These are phyloP conservation scores for Tenthredo amoena DNA, from an alignment of 2,888 invertebrate species.

Conservation along the genomic window DNA sequence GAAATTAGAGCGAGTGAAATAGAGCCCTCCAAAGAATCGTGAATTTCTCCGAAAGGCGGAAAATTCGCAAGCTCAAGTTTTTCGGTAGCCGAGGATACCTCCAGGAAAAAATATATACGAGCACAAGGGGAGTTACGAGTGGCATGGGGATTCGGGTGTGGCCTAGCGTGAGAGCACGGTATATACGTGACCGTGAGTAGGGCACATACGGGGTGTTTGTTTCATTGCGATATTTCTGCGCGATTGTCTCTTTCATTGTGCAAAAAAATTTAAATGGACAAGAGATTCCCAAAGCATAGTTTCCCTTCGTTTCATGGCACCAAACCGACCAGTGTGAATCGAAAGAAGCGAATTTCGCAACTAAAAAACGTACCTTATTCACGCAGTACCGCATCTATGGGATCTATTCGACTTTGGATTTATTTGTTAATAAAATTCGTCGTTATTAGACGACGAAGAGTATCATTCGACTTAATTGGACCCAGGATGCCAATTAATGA, in stretches of 20 bases:
- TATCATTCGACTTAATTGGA: background rate
- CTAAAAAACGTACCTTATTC: background rate
- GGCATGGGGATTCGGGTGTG: slow-evolving; percentile 36
- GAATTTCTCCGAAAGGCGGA: background rate
- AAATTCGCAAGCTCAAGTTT: slow-evolving; percentile 15
- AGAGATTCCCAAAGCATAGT: background rate
- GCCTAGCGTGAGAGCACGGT: background rate
- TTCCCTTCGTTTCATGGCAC: background rate
- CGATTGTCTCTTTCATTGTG: background rate
- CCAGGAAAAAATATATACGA: slow-evolving; percentile 4
- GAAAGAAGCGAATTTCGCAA: background rate
- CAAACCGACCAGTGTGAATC: background rate
- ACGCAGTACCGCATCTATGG: background rate
- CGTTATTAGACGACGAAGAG: background rate
- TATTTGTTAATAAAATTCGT: background rate
- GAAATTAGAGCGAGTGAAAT: background rate
- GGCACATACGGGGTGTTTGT: background rate
- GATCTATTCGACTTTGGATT: background rate
- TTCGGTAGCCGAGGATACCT: background rate
- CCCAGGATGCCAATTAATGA: slow-evolving; percentile 2
- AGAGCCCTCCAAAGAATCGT: slow-evolving; percentile 20
- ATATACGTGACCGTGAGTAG: background rate
- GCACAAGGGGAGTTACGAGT: slow-evolving; percentile 28
- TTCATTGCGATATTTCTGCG: background rate
- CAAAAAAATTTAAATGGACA: background rate